These are phyloP conservation scores for Baccha elongata DNA, from an alignment of 2,888 invertebrate genomes.

Conservation along the genomic window DNA sequence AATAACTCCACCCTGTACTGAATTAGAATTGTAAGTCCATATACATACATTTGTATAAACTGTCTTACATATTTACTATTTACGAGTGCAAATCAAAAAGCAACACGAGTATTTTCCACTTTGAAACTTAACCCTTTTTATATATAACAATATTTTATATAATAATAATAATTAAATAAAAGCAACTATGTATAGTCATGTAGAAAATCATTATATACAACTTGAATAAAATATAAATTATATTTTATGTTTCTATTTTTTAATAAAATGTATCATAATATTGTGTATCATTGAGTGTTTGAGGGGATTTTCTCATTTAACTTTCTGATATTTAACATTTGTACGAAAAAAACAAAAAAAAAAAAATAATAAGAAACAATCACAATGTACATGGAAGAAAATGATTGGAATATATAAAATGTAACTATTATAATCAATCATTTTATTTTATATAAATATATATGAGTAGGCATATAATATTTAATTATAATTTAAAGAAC, in stretches of 20 bases:
- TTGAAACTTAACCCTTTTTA: too few species aligned
- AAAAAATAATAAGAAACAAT: slow-evolving; percentile 43
- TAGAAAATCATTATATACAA: slow-evolving; percentile 55
- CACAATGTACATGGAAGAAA: slow-evolving; percentile 69
- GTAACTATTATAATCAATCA: slow-evolving; percentile 1
- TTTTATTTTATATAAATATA: background rate
- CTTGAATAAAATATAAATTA: slow-evolving; percentile 52
- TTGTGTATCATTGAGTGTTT: background rate
- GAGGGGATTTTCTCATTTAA: background rate
- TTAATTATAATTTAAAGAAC: slow-evolving; percentile 28
- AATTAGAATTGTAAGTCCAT: too few species aligned
- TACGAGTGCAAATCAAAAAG: too few species aligned
- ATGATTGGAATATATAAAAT: too few species aligned
- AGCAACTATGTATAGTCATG: background rate
- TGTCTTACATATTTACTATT: too few species aligned
- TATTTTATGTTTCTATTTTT: slow-evolving; percentile 27
- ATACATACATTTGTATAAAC: too few species aligned
- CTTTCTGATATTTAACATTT: slow-evolving; percentile 32
- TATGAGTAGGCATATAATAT: slow-evolving; percentile 1
- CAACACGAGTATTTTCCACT: too few species aligned
- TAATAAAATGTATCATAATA: slow-evolving; percentile 2
- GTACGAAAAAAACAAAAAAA: slow-evolving; percentile 22
- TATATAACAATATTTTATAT: too few species aligned
- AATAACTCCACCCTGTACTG: too few species aligned
- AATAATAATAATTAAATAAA: slow-evolving; percentile 5